These are phyloP conservation scores for human DNA, from an alignment of 2,113 vertebrate species.

Conservation along the genomic window DNA sequence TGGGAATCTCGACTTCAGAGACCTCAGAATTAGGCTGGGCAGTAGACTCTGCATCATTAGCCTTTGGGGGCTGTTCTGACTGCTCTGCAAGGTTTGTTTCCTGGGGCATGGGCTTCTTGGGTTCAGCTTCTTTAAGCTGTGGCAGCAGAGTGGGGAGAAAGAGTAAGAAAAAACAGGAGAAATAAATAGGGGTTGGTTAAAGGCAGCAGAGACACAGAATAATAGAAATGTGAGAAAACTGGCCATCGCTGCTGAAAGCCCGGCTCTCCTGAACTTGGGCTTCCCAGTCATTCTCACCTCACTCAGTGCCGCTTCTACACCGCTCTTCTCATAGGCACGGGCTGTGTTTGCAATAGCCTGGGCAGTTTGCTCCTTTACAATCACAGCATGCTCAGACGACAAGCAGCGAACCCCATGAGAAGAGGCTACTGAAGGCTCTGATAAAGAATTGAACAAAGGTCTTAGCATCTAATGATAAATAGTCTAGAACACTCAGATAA, in stretches of 20 bases:
- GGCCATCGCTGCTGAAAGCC: neutral
- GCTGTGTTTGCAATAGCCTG: slow-evolving; percentile 85
- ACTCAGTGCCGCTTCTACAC: slow-evolving; percentile 77
- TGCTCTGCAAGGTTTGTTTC: slow-evolving; percentile 77
- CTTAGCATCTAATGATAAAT: neutral
- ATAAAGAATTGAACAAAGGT: neutral
- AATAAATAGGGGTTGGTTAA: slow-evolving; percentile 8
- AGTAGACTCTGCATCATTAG: slow-evolving; percentile 72
- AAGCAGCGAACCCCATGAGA: slow-evolving; percentile 70
- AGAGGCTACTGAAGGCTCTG: slow-evolving; percentile 42
- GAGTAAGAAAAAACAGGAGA: slow-evolving; percentile 63
- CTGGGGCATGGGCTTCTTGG: slow-evolving; percentile 65
- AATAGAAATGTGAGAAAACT: neutral
- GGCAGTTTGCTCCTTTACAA: slow-evolving; percentile 85
- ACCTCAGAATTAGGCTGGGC: slow-evolving; percentile 87
- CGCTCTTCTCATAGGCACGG: slow-evolving; percentile 74
- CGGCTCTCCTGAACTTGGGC: accelerated
- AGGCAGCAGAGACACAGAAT: neutral
- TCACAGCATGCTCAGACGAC: slow-evolving; percentile 83
- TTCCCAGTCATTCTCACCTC: slow-evolving; percentile 78
- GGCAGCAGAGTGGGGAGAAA: slow-evolving; percentile 69
- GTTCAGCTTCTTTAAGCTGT: slow-evolving; percentile 81
- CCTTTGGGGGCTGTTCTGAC: slow-evolving; percentile 76
- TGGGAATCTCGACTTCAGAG: slow-evolving; percentile 97
- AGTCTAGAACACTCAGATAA: neutral